Percentiles rank a stretch among this genome's conserved stretches.
phyloP scores from a whole-genome alignment of 2,888 invertebrate species.

The Diplazon laetatorius region DNA sequence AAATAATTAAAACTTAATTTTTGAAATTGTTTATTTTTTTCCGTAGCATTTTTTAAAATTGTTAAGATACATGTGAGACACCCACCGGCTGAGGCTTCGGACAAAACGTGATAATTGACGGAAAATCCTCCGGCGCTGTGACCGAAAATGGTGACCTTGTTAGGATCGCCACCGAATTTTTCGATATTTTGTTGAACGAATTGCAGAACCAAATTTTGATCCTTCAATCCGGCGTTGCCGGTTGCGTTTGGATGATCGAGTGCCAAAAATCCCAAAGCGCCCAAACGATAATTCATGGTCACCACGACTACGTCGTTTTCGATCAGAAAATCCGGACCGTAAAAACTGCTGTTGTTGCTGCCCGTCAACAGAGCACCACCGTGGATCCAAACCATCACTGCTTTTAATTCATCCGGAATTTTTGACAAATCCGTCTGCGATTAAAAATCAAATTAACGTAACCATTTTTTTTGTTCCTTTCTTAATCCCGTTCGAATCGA shows the following conservation, averaged over 20 bases:
- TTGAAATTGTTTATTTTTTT: no score
- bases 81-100: slow-evolving; percentile 34
- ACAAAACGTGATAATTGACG: slow-evolving; percentile 36
- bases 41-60: no score
- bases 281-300: slow-evolving; percentile 65
- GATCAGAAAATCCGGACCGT: slow-evolving; percentile 71
- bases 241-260: slow-evolving; percentile 43
- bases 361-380: slow-evolving; percentile 65
- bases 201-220: slow-evolving; percentile 42
- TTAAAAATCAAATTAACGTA: neutral
- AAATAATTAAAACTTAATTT: no score
- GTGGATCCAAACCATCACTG: slow-evolving; percentile 72
- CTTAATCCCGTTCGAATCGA: no score
- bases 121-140: slow-evolving; percentile 36
- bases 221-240: slow-evolving; percentile 54
- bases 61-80: no score
- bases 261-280: slow-evolving; percentile 37
- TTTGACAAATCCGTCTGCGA: neutral
- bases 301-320: slow-evolving; percentile 70
- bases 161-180: slow-evolving; percentile 48
- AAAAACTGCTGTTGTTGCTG: slow-evolving; percentile 44
- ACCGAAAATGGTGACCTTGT: slow-evolving; percentile 50
- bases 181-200: slow-evolving; percentile 49
- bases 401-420: neutral
- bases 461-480: no score